These are phyloP conservation scores for Digitonthophagus gazella DNA, from an alignment of 2,888 invertebrate species.

Conservation along the genomic window DNA sequence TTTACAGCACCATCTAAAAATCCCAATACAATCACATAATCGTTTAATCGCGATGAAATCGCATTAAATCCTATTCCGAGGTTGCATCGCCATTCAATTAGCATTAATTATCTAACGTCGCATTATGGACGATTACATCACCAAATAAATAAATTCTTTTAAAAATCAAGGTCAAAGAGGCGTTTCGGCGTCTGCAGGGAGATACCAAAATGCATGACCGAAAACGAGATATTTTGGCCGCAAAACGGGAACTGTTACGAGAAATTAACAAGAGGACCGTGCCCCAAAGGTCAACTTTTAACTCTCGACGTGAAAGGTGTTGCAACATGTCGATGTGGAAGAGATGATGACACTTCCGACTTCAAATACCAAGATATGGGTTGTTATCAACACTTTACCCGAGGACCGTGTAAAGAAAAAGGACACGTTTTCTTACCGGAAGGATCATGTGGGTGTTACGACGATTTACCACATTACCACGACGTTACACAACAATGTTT, in stretches of 20 bases:
- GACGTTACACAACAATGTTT: conserved; percentile 67
- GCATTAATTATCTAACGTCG: too few species aligned
- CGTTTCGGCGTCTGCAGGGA: conserved; percentile 71
- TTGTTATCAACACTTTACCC: conserved; percentile 78
- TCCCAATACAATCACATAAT: too few species aligned
- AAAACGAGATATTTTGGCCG: conserved; percentile 73
- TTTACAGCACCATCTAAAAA: too few species aligned
- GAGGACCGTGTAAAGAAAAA: conserved; percentile 73
- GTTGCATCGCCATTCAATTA: too few species aligned
- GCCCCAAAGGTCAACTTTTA: conserved; percentile 70
- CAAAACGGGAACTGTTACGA: conserved; percentile 73
- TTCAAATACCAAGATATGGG: conserved; percentile 54
- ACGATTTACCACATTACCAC: conserved; percentile 72
- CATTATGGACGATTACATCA: background rate
- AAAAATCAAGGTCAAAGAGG: conserved; percentile 19
- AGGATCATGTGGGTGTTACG: conserved; percentile 69
- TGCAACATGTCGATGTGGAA: conserved; percentile 60
- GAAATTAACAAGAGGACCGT: conserved; percentile 70
- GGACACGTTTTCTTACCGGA: conserved; percentile 78
- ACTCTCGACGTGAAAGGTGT: conserved; percentile 60
- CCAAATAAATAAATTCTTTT: conserved; percentile 1
- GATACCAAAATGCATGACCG: conserved; percentile 62
- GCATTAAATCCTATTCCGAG: too few species aligned
- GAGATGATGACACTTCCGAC: conserved; percentile 51
- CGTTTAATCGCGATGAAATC: too few species aligned